A percentile compares a stretch with the other conserved stretches of the same genome.
Conservation (phyloP, 37 sponge, comb jelly and placozoan genomes). For the Amphimedon queenslandica region DNA sequence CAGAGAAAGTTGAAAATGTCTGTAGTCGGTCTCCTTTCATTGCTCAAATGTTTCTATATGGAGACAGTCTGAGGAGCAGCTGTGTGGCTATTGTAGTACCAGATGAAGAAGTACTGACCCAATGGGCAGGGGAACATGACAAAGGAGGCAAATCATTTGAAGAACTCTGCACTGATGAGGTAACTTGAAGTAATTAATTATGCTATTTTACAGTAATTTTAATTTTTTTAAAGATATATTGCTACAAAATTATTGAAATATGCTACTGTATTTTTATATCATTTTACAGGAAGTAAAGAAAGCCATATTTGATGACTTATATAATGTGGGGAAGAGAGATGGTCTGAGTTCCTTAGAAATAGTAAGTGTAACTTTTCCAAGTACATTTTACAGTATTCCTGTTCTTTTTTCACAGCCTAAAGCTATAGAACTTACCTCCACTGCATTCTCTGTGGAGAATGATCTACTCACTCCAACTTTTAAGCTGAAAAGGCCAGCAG, state of each 20-base stretch:
- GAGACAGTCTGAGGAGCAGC: constrained; percentile 79
- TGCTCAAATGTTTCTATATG: constrained; percentile 80
- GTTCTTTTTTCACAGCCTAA: constrained; percentile 59
- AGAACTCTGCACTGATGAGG: constrained; percentile 77
- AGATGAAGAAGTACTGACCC: constrained; percentile 71
- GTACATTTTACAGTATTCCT: not conserved
- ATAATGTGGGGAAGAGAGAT: constrained; percentile 52
- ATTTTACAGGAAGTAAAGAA: constrained; percentile 41
- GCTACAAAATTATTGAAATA: too few relatives aligned
- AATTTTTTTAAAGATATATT: constrained; percentile 3
- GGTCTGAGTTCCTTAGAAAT: constrained; percentile 79
- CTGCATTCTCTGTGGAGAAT: constrained; percentile 85
- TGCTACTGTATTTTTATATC: too few relatives aligned
- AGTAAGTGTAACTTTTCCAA: constrained; percentile 34
- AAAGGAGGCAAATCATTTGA: constrained; percentile 33
- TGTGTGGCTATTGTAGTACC: constrained; percentile 81
- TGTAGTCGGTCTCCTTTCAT: constrained; percentile 66
- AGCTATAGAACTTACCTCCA: constrained; percentile 57
- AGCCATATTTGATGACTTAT: constrained; percentile 54
- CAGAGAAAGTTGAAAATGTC: constrained; percentile 94
- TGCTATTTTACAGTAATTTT: not conserved
- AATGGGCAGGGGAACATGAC: constrained; percentile 66
- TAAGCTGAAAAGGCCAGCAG: constrained; percentile 75
- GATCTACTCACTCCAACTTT: constrained; percentile 90
- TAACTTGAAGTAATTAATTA: too few relatives aligned